Evolutionary conservation across 2,113 vertebrate genomes (phyloP), one percentile per base, ranked within the genome.

Genomic region (Lanius ludovicianus): DNA sequence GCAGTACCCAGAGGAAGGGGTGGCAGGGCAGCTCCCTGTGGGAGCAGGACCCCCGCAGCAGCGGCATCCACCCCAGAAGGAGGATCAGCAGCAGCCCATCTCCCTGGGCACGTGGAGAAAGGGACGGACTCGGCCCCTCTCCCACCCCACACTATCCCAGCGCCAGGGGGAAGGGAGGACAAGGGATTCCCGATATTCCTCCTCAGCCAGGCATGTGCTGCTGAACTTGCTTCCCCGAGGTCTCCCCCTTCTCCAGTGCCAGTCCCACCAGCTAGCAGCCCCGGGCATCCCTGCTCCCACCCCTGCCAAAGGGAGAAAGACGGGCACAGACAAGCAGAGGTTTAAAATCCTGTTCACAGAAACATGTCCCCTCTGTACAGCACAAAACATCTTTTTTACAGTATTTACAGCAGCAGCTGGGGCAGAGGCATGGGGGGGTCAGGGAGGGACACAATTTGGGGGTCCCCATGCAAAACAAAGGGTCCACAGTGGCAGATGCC

Each of bases 381-480:
- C 4, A 7, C 10, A 3, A 1, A 41, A 23, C 11, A 15, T 10
- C 52, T 37, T 82, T 63, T 91, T 57, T 68, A 95, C 93, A 96
- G 11, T 94, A 94, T 93, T 86, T 91, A 94, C 93, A 95, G 86
- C 84, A 59, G 65, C 3, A 84, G 63, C 47, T 2, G 6, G 56
- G 74, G 24, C 47, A 53, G 22, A 17, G 59, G 63, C 57, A 27
- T 24, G 2, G 1, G 9, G 13, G 44, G 41, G 12, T 7, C 47
- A 24, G 74, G 39, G 23, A n/a, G 52, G 47, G 21, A 30, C 7
- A 23, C 3, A 0, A 3, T 9, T 5, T 50, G 70, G 23, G 59
- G 63, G 5, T 31, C 7, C 63, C 12, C 1, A 0, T 7, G 75
- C 83, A 18, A 62, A 85, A 65, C 25, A 1, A 44, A 44, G 60